Evolutionary conservation across 2,888 invertebrate species (phyloP).

Genomic region (Xestia sexstrigata): DNA sequence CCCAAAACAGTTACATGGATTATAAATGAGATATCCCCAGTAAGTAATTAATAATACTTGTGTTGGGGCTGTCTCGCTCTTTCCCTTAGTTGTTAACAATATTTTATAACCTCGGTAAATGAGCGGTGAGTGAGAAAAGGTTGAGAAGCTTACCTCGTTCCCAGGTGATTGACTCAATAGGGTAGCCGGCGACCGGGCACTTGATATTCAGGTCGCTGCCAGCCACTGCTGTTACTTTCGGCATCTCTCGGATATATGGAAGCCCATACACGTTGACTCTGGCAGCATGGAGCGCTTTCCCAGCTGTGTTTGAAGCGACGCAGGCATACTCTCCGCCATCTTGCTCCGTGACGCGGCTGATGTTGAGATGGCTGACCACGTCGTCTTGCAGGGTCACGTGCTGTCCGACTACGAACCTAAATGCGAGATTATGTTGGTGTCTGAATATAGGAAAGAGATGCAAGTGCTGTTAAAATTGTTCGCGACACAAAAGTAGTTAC

Average conservation of each 20-base stretch:
- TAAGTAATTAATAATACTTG: too few species aligned
- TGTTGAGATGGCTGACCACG: conserved; percentile 97
- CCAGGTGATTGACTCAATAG: conserved; percentile 97
- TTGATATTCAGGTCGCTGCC: conserved; percentile 96
- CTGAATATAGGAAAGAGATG: conserved; percentile 50
- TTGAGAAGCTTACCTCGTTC: conserved; percentile 93
- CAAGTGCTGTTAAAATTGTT: conserved; percentile 32
- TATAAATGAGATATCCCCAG: too few species aligned
- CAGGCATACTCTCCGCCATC: conserved; percentile 98
- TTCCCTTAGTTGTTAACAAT: too few species aligned
- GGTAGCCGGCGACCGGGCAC: conserved; percentile 97
- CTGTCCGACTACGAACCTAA: conserved; percentile 96
- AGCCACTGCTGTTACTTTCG: conserved; percentile 96
- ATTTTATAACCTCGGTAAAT: conserved; percentile 44
- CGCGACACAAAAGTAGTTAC: neutral
- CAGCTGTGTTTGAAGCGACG: conserved; percentile 95
- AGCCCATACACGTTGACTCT: conserved; percentile 97
- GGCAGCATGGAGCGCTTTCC: conserved; percentile 95
- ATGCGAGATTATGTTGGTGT: conserved; percentile 60
- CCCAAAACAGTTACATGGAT: too few species aligned
- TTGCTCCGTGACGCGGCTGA: conserved; percentile 96
- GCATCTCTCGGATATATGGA: conserved; percentile 96
- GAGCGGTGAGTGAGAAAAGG: conserved; percentile 41
- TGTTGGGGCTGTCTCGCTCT: too few species aligned
- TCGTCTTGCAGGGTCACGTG: conserved; percentile 98